phyloP scores from a whole-genome alignment of 2,797 vertebrate genomes.

The Schizopygopsis malacanthus region DNA sequence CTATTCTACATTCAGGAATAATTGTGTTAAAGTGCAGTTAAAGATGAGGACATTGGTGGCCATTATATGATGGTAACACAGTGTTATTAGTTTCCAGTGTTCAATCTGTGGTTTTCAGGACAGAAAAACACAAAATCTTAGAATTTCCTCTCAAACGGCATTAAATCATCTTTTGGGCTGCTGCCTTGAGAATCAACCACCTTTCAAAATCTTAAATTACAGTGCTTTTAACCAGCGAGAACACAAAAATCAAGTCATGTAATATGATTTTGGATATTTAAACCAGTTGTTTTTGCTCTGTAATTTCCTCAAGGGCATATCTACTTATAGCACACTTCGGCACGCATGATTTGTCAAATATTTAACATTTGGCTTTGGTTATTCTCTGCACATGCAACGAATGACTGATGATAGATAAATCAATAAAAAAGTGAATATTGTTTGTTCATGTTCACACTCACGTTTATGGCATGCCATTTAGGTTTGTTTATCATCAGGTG shows the following conservation, averaged over 20 bases:
- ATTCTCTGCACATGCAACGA: background rate
- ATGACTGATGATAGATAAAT: background rate
- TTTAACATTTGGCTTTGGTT: conserved; percentile 8
- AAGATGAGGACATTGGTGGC: conserved; percentile 71
- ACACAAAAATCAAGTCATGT: background rate
- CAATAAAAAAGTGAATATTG: background rate
- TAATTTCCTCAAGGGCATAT: conserved; percentile 22
- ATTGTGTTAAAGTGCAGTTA: conserved; percentile 72
- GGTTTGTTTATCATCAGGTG: conserved; percentile 8
- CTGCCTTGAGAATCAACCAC: conserved; percentile 4
- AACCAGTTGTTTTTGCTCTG: background rate
- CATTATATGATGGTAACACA: conserved; percentile 68
- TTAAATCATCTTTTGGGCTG: conserved; percentile 1
- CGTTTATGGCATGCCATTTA: background rate
- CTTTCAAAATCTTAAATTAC: conserved; percentile 9
- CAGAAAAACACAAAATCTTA: conserved; percentile 51
- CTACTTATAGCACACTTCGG: background rate
- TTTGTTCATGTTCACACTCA: background rate
- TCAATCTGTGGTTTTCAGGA: conserved; percentile 42
- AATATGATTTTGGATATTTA: conserved; percentile 19
- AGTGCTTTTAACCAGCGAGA: background rate
- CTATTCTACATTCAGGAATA: conserved; percentile 58
- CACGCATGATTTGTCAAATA: background rate
- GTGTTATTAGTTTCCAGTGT: conserved; percentile 46
- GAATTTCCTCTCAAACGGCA: conserved; percentile 7